A percentile compares a stretch with the other conserved stretches of the same genome.
Conservation (phyloP, 2,797 vertebrate genomes). For the Oophaga sylvatica region DNA sequence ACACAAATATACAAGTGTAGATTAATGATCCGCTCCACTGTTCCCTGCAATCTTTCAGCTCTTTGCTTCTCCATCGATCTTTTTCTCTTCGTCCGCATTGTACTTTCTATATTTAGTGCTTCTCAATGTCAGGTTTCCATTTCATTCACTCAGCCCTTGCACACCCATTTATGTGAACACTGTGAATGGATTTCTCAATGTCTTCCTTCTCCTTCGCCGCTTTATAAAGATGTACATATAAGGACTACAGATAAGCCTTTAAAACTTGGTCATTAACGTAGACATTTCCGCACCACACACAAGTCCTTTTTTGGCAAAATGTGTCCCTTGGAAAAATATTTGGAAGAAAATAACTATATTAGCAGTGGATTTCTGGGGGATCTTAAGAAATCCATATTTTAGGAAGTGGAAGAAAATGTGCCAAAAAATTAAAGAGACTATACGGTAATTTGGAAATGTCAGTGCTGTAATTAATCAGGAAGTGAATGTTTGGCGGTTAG, state of each 20-base stretch:
- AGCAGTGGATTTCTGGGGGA: neutral
- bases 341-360: slow-evolving; percentile 23
- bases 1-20: slow-evolving; percentile 31
- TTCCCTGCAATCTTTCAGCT: slow-evolving; percentile 33
- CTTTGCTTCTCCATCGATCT: slow-evolving; percentile 56
- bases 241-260: slow-evolving; percentile 51
- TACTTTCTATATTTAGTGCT: slow-evolving; percentile 60
- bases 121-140: slow-evolving; percentile 59
- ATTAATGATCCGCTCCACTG: slow-evolving; percentile 24
- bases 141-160: slow-evolving; percentile 43
- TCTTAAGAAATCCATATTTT: slow-evolving; percentile 11
- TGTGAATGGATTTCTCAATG: slow-evolving; percentile 27
- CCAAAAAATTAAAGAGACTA: neutral
- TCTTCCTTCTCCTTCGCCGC: slow-evolving; percentile 6
- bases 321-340: slow-evolving; percentile 15
- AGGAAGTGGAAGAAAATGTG: neutral
- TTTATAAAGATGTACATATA: slow-evolving; percentile 47
- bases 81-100: slow-evolving; percentile 49
- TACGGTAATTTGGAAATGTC: neutral
- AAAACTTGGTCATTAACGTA: slow-evolving; percentile 45
- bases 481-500: neutral
- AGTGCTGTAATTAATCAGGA: neutral
- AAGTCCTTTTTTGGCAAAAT: slow-evolving; percentile 38
- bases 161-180: slow-evolving; percentile 47
- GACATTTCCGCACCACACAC: slow-evolving; percentile 28